Conservation (phyloP, 2,888 invertebrate species). For the Xanthia togata region DNA sequence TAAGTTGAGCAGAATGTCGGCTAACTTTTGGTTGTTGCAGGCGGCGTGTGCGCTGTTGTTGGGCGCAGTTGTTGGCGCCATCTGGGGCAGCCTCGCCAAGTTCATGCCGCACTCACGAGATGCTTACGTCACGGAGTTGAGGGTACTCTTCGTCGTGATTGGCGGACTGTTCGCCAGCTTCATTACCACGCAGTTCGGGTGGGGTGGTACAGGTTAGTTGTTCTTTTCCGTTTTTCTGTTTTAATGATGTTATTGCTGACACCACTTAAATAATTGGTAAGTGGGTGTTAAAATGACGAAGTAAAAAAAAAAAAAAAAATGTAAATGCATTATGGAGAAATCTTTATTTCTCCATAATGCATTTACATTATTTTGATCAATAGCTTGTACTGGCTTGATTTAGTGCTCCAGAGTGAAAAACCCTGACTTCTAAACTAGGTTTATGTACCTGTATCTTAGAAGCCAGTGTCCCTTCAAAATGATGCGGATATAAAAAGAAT, state of each 20-base stretch:
- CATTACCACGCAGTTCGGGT: conserved; percentile 78
- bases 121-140: conserved; percentile 80
- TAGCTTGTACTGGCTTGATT: too few relatives aligned
- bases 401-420: too few relatives aligned
- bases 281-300: not conserved
- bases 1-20: conserved; percentile 37
- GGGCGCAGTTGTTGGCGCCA: conserved; percentile 79
- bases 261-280: not conserved
- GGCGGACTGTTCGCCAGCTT: conserved; percentile 83
- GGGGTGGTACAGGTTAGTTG: conserved; percentile 84
- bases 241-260: not conserved
- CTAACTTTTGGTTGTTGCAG: conserved; percentile 70
- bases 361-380: too few relatives aligned
- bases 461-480: too few relatives aligned
- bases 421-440: too few relatives aligned
- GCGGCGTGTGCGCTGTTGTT: conserved; percentile 80
- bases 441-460: too few relatives aligned
- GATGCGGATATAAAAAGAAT: too few relatives aligned
- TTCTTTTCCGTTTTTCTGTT: not conserved
- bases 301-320: too few relatives aligned
- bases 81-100: conserved; percentile 82
- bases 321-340: too few relatives aligned
- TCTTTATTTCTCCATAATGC: too few relatives aligned
- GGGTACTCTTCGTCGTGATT: conserved; percentile 81
- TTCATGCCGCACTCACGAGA: conserved; percentile 79